Evolutionary conservation across 92 coral and sea anemone genomes (phyloP).

Genomic region (Palythoa heliodiscus): DNA sequence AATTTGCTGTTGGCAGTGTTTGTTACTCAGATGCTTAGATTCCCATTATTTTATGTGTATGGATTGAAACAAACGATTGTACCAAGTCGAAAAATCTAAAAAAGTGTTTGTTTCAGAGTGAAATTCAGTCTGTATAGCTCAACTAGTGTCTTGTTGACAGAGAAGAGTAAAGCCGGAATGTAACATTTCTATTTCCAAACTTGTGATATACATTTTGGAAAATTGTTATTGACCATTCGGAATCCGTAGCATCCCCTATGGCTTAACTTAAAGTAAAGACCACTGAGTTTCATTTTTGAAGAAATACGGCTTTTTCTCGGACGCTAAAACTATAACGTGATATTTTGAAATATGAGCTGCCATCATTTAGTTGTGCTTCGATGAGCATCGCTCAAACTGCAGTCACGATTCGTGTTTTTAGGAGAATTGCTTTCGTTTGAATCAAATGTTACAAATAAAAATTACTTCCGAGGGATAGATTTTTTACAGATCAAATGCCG

Average conservation of each 20-base stretch:
- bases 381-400: conserved; percentile 1
- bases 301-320: neutral
- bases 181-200: no score
- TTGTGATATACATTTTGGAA: no score
- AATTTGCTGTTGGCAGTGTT: conserved; percentile 5
- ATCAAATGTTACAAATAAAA: neutral
- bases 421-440: neutral
- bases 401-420: conserved; percentile 31
- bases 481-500: neutral
- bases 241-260: neutral
- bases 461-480: neutral
- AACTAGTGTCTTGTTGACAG: neutral
- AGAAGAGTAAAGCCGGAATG: neutral
- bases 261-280: neutral
- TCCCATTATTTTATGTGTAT: neutral
- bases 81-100: conserved; percentile 16
- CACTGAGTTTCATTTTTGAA: neutral
- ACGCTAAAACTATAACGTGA: conserved; percentile 10
- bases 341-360: conserved; percentile 37
- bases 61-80: neutral
- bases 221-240: neutral
- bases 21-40: neutral
- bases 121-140: neutral
- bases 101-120: neutral
- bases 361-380: conserved; percentile 22